Evolutionary conservation across 2,113 vertebrate species (phyloP).

Genomic region (Fregata magnificens): DNA sequence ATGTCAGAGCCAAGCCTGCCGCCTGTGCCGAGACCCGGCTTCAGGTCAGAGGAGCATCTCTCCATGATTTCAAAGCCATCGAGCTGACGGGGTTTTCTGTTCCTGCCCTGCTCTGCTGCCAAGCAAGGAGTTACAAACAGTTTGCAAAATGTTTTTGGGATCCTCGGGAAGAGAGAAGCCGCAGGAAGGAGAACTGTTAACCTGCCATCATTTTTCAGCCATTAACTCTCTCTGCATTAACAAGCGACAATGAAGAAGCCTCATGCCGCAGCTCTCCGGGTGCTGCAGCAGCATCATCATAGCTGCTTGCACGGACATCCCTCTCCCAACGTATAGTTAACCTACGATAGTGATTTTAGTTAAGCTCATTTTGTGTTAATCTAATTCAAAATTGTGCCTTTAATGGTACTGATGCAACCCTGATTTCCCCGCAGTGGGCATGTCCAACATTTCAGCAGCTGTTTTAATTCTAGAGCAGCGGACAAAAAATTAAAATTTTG

Average conservation of each 20-base stretch:
- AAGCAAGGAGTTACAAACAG: background rate
- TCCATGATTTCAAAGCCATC: background rate
- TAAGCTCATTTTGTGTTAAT: background rate
- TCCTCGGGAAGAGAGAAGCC: background rate
- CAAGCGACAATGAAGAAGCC: background rate
- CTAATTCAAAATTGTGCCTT: background rate
- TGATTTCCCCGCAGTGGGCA: background rate
- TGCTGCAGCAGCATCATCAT: background rate
- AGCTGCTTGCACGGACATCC: background rate
- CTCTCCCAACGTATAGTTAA: accelerated
- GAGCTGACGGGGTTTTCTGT: background rate
- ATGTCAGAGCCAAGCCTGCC: background rate
- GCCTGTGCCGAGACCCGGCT: background rate
- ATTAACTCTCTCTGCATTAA: background rate
- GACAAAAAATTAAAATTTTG: background rate
- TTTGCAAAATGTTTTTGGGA: background rate
- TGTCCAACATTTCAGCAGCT: background rate
- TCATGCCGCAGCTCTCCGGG: accelerated
- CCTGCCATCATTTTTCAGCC: background rate
- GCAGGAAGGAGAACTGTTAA: background rate
- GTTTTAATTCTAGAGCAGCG: background rate
- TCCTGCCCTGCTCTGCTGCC: background rate
- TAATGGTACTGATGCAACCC: background rate
- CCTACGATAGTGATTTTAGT: background rate
- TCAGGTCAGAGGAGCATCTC: background rate